A percentile compares a stretch with the other conserved stretches of the same genome.
These are phyloP conservation scores for Neosilurus mollespiculum DNA, from an alignment of 2,797 vertebrate genomes.

Conservation along the genomic window DNA sequence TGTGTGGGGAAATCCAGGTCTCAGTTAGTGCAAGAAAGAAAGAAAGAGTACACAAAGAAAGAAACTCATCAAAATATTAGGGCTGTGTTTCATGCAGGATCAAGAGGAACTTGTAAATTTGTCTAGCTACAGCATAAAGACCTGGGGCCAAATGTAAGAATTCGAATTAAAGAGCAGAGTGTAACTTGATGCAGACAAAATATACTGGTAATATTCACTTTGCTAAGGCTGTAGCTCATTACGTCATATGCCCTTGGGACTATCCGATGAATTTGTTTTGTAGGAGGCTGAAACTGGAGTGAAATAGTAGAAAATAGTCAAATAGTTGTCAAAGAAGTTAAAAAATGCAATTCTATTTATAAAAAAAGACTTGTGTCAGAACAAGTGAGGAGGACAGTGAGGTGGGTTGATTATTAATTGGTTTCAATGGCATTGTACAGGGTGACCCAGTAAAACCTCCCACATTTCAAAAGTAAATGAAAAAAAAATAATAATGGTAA, in stretches of 20 bases:
- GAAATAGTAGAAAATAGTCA: background rate
- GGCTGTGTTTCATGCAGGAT: background rate
- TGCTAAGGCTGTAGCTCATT: conserved; percentile 1
- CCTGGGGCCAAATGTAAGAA: background rate
- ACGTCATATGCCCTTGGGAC: background rate
- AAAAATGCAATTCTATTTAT: background rate
- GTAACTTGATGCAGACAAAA: background rate
- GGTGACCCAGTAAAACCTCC: too few species aligned
- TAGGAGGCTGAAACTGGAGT: background rate
- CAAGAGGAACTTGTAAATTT: background rate
- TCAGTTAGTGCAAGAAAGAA: too few species aligned
- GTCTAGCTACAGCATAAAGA: background rate
- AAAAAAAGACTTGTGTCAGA: background rate
- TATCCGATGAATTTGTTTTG: conserved; percentile 4
- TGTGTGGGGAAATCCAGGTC: too few species aligned
- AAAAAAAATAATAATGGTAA: too few species aligned
- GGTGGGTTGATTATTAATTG: background rate
- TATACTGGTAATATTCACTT: conserved; percentile 8
- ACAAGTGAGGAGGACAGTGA: background rate
- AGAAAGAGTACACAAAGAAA: too few species aligned
- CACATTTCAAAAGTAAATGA: too few species aligned
- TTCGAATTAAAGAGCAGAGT: background rate
- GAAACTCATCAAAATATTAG: background rate
- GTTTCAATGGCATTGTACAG: background rate
- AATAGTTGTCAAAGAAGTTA: background rate